Evolutionary conservation across 2,797 vertebrate genomes (phyloP), one percentile per base, ranked within the genome.

Genomic region (Bryconaethiops microstoma): DNA sequence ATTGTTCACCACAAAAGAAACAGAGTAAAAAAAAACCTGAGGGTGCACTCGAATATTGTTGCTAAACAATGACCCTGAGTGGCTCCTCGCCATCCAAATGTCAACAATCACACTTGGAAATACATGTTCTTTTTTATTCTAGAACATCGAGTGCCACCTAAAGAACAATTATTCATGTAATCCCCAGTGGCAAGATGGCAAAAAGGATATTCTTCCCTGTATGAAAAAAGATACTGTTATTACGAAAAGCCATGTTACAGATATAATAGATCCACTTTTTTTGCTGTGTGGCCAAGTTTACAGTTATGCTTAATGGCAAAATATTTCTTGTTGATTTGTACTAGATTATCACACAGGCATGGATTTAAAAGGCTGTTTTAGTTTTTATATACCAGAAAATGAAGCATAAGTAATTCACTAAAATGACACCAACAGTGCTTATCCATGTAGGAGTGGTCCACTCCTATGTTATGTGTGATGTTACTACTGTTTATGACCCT

Each of bases 61-160:
- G 86, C 87, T 83, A 88, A 88, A 88, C 86, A 88, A 88, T 88
- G 86, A 83, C 75, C 82, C 84, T 84, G 83, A 89, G 87, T 86
- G 87, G 84, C 83, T 89, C 88, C 86, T 87, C 83, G 86, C 88
- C 86, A 89, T 88, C 83, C 83, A 89, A 89, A 89, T 89, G 88
- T 89, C 88, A 89, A 88, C 86, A 88, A 86, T 88, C 83, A 89
- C 86, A 86, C 88, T 87, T 86, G 80, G 87, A 89, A 88, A 86
- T 83, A 87, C 88, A 86, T 87, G n/a, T 84, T 87, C 83, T 86
- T 74, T 88, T 88, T 89, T 87, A 89, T 88, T 85, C 79, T 72
- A 69, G 67, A 72, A 81, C 40, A 62, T 87, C 17, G 87, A 87
- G 88, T 89, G 87, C 77, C 80, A 85, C 86, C 86, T 88, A 89